phyloP scores from a whole-genome alignment of 2,888 invertebrate species.

The Aquatica leii region DNA sequence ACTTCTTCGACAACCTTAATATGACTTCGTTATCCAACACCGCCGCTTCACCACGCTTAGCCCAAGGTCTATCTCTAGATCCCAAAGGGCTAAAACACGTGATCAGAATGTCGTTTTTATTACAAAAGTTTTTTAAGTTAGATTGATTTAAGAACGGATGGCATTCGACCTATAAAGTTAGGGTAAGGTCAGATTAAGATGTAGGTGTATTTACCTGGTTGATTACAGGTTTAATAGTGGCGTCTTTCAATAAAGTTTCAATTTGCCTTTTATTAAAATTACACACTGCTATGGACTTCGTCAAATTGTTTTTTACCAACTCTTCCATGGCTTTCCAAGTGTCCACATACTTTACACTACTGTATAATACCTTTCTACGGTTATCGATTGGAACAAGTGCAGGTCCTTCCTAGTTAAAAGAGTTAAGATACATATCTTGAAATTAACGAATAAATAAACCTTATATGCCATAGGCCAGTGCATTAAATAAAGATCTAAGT shows the following conservation, averaged over 20 bases:
- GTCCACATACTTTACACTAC: conserved; percentile 76
- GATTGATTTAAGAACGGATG: conserved; percentile 21
- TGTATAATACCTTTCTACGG: conserved; percentile 64
- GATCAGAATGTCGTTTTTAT: conserved; percentile 3
- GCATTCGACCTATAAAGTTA: conserved; percentile 18
- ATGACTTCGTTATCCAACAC: conserved; percentile 76
- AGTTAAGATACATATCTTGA: background rate
- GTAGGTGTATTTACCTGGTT: conserved; percentile 61
- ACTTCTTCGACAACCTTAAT: conserved; percentile 65
- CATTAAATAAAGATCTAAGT: conserved; percentile 86
- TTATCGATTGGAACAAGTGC: conserved; percentile 69
- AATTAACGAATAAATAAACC: no score
- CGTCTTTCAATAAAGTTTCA: conserved; percentile 69
- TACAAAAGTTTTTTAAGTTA: conserved; percentile 1
- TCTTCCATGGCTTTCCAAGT: conserved; percentile 83
- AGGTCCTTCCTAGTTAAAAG: conserved; percentile 65
- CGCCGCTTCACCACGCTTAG: conserved; percentile 67
- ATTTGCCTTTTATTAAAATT: conserved; percentile 86
- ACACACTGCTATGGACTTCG: conserved; percentile 81
- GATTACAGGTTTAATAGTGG: conserved; percentile 71
- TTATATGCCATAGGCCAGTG: conserved; percentile 90
- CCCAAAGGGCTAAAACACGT: conserved; percentile 19
- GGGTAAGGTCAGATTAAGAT: background rate
- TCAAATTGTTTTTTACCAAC: conserved; percentile 72
- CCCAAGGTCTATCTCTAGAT: conserved; percentile 10